These are phyloP conservation scores for Nomada hirtipes DNA, from an alignment of 2,888 invertebrate genomes.

Conservation along the genomic window DNA sequence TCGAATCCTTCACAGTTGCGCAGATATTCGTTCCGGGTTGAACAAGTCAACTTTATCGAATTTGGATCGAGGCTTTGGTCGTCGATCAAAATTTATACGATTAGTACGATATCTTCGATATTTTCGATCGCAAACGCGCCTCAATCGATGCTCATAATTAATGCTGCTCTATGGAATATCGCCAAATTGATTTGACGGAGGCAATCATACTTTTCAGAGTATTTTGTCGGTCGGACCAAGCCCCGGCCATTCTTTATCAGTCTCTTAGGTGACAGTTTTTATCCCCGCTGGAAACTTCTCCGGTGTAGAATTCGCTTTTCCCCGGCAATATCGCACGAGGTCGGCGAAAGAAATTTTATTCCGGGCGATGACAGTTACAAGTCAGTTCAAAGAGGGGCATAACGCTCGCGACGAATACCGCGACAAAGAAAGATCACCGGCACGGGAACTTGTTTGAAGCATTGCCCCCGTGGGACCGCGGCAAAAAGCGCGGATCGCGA, in stretches of 20 bases:
- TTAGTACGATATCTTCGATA: not conserved
- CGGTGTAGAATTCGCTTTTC: not conserved
- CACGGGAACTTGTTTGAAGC: constrained; percentile 35
- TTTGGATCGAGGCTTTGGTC: not conserved
- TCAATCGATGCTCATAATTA: no score
- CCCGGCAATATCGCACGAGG: not conserved
- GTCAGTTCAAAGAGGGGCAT: constrained; percentile 28
- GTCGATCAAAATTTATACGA: not conserved
- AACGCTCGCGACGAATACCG: constrained; percentile 12
- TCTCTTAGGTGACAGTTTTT: no score
- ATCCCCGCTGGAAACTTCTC: no score
- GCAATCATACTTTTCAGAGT: no score
- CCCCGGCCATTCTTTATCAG: no score
- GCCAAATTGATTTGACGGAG: not conserved
- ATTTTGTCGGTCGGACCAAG: no score
- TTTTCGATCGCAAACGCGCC: no score
- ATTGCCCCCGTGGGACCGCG: constrained; percentile 12
- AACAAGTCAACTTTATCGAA: not conserved
- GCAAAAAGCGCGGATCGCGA: not conserved
- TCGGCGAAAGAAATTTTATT: constrained; percentile 36
- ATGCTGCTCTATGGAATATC: no score
- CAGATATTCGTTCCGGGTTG: not conserved
- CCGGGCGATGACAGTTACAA: constrained; percentile 30
- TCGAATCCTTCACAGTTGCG: not conserved
- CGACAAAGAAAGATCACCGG: constrained; percentile 25